Conservation (phyloP, 2,113 vertebrate species). For the Corvus moneduloides region DNA sequence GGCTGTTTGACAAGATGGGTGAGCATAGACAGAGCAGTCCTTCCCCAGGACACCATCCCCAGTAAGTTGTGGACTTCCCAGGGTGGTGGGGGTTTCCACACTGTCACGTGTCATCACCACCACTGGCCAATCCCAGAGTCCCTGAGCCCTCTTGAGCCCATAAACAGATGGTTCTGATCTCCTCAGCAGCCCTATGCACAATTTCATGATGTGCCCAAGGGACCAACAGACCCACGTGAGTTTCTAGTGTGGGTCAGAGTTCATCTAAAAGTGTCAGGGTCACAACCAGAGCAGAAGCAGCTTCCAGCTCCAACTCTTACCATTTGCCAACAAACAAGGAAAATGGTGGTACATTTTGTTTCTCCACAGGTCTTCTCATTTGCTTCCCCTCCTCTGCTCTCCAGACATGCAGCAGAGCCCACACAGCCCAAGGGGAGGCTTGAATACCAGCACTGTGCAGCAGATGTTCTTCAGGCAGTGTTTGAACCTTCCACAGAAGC, state of each 20-base stretch:
- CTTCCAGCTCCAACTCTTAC: not conserved
- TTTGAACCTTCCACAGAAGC: not conserved
- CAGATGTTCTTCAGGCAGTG: not conserved
- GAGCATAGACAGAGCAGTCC: not conserved
- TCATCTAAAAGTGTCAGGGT: not conserved
- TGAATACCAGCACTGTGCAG: not conserved
- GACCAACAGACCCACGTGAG: not conserved
- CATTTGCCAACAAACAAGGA: not conserved
- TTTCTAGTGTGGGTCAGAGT: not conserved
- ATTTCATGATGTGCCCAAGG: not conserved
- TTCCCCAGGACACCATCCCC: not conserved
- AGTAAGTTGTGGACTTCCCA: not conserved
- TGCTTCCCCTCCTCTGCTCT: not conserved
- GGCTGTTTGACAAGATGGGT: not conserved
- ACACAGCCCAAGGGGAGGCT: not conserved
- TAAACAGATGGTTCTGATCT: not conserved
- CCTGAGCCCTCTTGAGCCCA: not conserved
- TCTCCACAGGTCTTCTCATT: not conserved
- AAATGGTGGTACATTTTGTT: not conserved
- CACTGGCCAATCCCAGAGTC: not conserved
- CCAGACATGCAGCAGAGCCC: not conserved
- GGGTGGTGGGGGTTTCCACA: not conserved
- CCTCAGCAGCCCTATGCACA: not conserved
- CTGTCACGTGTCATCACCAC: rapidly evolving
- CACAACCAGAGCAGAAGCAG: not conserved